phyloP scores from a whole-genome alignment of 2,888 invertebrate genomes.

The Ellobium chinense region DNA sequence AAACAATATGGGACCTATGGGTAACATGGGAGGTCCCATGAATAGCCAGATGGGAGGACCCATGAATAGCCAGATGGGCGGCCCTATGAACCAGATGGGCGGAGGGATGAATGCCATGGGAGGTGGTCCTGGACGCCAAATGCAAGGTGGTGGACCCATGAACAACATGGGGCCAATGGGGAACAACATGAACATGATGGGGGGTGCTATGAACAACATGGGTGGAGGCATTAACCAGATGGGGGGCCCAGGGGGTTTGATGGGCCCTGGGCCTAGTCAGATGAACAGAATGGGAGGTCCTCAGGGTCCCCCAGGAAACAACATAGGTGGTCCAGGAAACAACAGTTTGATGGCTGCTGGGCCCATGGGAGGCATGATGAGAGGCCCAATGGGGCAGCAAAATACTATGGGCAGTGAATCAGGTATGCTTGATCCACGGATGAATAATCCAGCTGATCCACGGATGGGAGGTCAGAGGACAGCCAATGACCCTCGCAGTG shows the following conservation, averaged over 20 bases:
- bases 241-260: not conserved
- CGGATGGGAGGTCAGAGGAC: not conserved
- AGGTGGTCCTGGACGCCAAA: not conserved
- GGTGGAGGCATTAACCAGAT: conserved; percentile 20
- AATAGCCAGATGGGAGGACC: conserved; percentile 23
- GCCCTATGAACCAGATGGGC: conserved; percentile 45
- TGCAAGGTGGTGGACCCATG: not conserved
- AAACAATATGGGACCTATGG: conserved; percentile 10
- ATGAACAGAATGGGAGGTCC: conserved; percentile 27
- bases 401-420: not conserved
- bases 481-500: conserved; percentile 2
- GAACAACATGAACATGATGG: conserved; percentile 6
- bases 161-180: conserved; percentile 9
- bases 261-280: conserved; percentile 5
- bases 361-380: not conserved
- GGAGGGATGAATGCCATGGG: conserved; percentile 12
- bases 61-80: conserved; percentile 47
- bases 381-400: conserved; percentile 11
- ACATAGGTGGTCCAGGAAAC: not conserved
- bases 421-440: conserved; percentile 32
- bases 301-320: not conserved
- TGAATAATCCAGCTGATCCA: conserved; percentile 1
- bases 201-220: conserved; percentile 13
- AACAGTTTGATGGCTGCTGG: not conserved
- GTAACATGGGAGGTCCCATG: conserved; percentile 34